Percentiles rank a stretch among this genome's conserved stretches.
phyloP scores from a whole-genome alignment of 2,113 vertebrate genomes.

The Sander lucioperca region DNA sequence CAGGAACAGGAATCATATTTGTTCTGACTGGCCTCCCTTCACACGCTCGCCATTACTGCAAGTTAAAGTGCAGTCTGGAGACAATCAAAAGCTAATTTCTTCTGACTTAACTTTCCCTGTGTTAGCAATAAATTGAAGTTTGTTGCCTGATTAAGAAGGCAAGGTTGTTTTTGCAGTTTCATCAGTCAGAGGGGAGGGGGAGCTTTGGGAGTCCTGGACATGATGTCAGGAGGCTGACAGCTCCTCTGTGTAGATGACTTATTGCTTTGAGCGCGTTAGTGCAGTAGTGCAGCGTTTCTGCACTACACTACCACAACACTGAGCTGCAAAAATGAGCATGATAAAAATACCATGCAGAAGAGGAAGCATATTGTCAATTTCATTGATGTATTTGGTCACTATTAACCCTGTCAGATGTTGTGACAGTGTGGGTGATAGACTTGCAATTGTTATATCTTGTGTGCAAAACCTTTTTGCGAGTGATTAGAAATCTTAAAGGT shows the following conservation, averaged over 20 bases:
- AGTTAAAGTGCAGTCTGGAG: conserved; percentile 63
- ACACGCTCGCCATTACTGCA: background rate
- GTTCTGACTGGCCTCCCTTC: background rate
- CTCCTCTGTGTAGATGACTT: conserved; percentile 24
- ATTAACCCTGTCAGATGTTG: background rate
- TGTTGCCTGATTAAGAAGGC: conserved; percentile 34
- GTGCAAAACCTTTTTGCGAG: background rate
- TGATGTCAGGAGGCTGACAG: conserved; percentile 47
- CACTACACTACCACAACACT: background rate
- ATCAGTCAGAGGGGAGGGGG: conserved; percentile 31
- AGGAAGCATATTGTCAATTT: background rate
- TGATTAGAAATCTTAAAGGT: too few relatives aligned
- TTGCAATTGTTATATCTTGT: background rate
- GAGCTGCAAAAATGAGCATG: conserved; percentile 7
- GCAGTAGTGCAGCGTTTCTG: conserved; percentile 10
- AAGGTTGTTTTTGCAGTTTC: conserved; percentile 34
- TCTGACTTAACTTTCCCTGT: conserved; percentile 36
- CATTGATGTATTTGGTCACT: background rate
- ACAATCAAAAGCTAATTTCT: conserved; percentile 68
- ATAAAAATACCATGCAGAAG: conserved; percentile 12
- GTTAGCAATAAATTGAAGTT: conserved; percentile 50
- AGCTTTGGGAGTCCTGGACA: conserved; percentile 9
- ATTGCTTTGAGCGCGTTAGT: conserved; percentile 20
- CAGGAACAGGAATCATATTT: conserved; percentile 30
- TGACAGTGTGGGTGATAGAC: background rate